Conservation (phyloP, 2,113 vertebrate genomes). For the Petrocephalus microphthalmus region DNA sequence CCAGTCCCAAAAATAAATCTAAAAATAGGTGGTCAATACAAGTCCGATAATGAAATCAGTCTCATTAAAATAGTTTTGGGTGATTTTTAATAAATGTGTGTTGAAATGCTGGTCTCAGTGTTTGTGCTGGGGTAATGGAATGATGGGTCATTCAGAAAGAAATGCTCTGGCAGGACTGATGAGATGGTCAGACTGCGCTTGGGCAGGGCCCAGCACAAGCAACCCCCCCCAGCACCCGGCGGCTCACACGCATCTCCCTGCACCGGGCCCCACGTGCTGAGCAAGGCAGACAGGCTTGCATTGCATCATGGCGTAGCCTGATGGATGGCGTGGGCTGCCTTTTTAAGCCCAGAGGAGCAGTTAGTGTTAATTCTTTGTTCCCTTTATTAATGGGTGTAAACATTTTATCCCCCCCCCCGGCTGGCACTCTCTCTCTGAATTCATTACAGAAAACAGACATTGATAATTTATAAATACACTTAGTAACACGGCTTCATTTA, state of each 20-base stretch:
- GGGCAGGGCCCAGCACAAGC: slow-evolving; percentile 30
- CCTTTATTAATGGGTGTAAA: slow-evolving; percentile 61
- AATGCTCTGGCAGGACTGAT: background rate
- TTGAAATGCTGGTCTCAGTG: slow-evolving; percentile 61
- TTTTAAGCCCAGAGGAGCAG: slow-evolving; percentile 49
- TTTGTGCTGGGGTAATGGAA: slow-evolving; percentile 46
- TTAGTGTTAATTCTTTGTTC: slow-evolving; percentile 40
- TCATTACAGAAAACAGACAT: slow-evolving; percentile 56
- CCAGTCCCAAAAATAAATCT: slow-evolving; percentile 40
- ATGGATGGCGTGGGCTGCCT: slow-evolving; percentile 50
- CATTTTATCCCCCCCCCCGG: slow-evolving; percentile 30
- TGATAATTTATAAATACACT: slow-evolving; percentile 61
- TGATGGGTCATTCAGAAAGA: slow-evolving; percentile 41
- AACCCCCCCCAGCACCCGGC: background rate
- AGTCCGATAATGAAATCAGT: slow-evolving; percentile 70
- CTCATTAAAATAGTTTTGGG: slow-evolving; percentile 65
- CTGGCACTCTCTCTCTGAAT: slow-evolving; percentile 45
- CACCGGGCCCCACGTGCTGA: background rate
- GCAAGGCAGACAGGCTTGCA: background rate
- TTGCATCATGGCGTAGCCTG: slow-evolving; percentile 33
- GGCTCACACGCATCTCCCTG: background rate
- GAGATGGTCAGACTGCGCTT: slow-evolving; percentile 36
- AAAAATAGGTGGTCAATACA: slow-evolving; percentile 47
- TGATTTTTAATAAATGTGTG: slow-evolving; percentile 69
- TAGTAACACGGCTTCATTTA: slow-evolving; percentile 48